A percentile compares a stretch with the other conserved stretches of the same genome.
Conservation (phyloP, 2,888 invertebrate species). For the Lacanobia oleracea region DNA sequence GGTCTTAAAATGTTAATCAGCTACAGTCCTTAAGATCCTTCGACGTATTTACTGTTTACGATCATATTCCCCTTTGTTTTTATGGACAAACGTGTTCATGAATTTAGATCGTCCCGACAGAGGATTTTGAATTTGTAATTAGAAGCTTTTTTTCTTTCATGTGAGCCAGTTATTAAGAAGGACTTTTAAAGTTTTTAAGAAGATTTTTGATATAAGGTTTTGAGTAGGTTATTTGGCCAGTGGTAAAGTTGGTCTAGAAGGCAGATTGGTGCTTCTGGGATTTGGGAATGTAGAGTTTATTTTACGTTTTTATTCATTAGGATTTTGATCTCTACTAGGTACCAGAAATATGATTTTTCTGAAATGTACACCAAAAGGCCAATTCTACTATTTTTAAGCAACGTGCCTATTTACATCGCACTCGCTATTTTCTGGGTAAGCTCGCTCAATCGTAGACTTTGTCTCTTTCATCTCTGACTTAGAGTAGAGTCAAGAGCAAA, state of each 20-base stretch:
- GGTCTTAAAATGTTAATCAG: slow-evolving; percentile 55
- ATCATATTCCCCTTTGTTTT: slow-evolving; percentile 44
- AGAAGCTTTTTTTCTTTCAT: slow-evolving; percentile 9
- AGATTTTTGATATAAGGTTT: slow-evolving; percentile 4
- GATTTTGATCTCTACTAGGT: too few species aligned
- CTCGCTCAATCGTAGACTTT: too few species aligned
- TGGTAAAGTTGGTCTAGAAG: slow-evolving; percentile 8
- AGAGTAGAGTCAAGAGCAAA: too few species aligned
- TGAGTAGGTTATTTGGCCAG: not conserved
- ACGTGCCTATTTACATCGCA: too few species aligned
- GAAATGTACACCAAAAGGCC: too few species aligned
- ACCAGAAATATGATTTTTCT: too few species aligned
- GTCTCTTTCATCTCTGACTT: too few species aligned
- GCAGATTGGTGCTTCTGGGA: not conserved
- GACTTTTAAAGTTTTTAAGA: not conserved
- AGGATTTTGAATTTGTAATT: slow-evolving; percentile 55
- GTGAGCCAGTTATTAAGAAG: not conserved
- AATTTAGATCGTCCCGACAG: slow-evolving; percentile 53
- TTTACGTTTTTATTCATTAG: too few species aligned
- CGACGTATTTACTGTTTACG: slow-evolving; percentile 41
- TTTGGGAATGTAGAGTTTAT: not conserved
- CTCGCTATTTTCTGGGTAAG: too few species aligned
- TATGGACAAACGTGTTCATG: slow-evolving; percentile 63
- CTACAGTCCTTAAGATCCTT: slow-evolving; percentile 6
- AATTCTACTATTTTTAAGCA: too few species aligned